These are phyloP conservation scores for Paragorgia papillata DNA, from an alignment of 92 coral and sea anemone species.

Conservation along the genomic window DNA sequence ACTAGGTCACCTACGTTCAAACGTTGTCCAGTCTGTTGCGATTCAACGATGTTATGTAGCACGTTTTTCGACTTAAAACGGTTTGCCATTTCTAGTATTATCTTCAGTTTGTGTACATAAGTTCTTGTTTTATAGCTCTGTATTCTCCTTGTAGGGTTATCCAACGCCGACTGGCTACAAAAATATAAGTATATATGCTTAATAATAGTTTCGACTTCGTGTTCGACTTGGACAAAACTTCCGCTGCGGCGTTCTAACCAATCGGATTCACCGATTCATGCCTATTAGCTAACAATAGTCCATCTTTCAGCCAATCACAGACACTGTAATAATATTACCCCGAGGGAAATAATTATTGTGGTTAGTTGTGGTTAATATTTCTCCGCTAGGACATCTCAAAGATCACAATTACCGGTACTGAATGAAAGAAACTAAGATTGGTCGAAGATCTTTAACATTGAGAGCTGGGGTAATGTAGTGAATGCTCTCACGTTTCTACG, in stretches of 20 bases:
- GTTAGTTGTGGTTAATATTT: neutral
- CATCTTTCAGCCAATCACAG: neutral
- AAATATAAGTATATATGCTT: neutral
- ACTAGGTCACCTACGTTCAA: neutral
- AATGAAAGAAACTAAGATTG: too few species aligned
- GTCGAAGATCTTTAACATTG: too few species aligned
- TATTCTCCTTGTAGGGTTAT: neutral
- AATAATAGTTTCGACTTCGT: neutral
- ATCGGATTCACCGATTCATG: neutral
- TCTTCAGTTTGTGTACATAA: neutral
- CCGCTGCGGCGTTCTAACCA: neutral
- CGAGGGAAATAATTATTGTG: neutral
- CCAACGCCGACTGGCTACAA: neutral
- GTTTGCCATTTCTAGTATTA: conserved; percentile 9
- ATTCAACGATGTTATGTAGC: neutral
- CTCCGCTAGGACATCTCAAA: too few species aligned
- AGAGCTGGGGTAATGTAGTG: too few species aligned
- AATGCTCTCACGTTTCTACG: too few species aligned
- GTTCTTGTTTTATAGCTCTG: neutral
- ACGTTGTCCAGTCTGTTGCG: conserved; percentile 20
- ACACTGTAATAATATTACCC: neutral
- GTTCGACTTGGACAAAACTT: neutral
- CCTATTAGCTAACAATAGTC: too few species aligned
- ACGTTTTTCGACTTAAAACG: conserved; percentile 8
- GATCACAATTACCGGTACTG: too few species aligned